Percentiles rank a stretch among this genome's conserved stretches.
Evolutionary conservation across 2,113 vertebrate species (phyloP).

Genomic region (Riparia riparia): DNA sequence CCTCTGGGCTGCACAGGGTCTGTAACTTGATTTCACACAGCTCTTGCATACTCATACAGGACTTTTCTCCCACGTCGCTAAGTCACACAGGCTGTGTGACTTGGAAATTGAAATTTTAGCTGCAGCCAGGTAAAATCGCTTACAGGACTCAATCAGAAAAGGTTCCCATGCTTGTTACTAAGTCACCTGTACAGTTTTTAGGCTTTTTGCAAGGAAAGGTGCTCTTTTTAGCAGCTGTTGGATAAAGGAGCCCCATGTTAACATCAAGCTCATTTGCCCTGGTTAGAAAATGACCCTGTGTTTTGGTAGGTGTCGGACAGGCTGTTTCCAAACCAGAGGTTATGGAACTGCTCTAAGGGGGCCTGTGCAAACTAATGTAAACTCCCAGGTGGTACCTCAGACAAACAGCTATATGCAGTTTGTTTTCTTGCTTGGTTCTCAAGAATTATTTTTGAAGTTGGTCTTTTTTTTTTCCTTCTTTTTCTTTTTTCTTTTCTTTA

Average conservation of each 20-base stretch:
- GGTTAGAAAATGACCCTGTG: neutral
- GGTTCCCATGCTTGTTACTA: neutral
- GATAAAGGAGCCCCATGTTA: neutral
- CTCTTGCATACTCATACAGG: neutral
- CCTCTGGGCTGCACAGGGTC: neutral
- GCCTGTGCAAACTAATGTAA: neutral
- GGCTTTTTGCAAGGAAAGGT: neutral
- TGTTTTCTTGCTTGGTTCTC: neutral
- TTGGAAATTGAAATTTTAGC: neutral
- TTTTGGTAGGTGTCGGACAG: neutral
- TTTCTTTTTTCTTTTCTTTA: too few relatives aligned
- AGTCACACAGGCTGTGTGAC: neutral
- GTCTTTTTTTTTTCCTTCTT: neutral
- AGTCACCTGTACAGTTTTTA: neutral
- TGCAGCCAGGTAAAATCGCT: neutral
- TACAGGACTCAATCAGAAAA: neutral
- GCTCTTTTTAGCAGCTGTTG: neutral
- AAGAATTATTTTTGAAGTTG: neutral
- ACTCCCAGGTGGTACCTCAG: neutral
- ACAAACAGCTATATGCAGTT: neutral
- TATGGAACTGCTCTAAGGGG: neutral
- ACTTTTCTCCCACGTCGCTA: neutral
- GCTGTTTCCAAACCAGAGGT: neutral
- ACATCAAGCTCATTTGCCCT: neutral
- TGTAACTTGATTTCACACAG: neutral